Percentiles rank a stretch among this genome's conserved stretches.
These are phyloP conservation scores for Tenthredo amoena DNA, from an alignment of 2,888 invertebrate species.

Conservation along the genomic window DNA sequence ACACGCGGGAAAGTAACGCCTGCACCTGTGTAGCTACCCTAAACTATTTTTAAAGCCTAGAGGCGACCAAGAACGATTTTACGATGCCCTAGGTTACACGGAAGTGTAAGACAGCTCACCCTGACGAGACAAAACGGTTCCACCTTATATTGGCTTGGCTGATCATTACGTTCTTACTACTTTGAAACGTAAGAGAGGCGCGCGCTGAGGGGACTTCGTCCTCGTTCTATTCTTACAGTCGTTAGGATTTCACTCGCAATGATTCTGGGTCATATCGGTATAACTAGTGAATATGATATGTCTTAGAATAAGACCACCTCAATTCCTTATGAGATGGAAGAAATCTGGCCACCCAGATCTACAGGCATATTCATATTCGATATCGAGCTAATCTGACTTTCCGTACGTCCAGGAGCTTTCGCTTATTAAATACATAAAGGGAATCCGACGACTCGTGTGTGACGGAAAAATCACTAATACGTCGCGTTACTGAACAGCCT, in stretches of 20 bases:
- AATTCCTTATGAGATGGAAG: background rate
- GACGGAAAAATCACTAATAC: background rate
- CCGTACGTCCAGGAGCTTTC: background rate
- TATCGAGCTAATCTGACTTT: background rate
- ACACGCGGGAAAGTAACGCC: background rate
- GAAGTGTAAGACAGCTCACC: background rate
- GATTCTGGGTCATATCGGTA: background rate
- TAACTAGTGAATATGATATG: conserved; percentile 20
- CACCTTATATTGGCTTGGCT: background rate
- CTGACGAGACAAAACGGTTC: background rate
- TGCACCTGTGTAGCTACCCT: background rate
- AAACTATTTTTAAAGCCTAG: background rate
- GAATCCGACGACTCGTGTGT: background rate
- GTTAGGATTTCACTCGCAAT: conserved; percentile 2
- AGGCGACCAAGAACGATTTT: background rate
- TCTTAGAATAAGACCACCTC: background rate
- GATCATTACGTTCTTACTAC: background rate
- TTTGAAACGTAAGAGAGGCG: background rate
- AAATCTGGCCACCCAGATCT: background rate
- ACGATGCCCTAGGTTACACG: background rate
- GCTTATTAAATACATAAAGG: background rate
- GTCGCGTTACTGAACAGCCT: background rate
- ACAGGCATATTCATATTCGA: background rate
- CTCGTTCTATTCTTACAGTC: background rate
- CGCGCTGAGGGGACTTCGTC: background rate